Conservation (phyloP, 2,797 vertebrate genomes). For the Halcyon smyrnensis region DNA sequence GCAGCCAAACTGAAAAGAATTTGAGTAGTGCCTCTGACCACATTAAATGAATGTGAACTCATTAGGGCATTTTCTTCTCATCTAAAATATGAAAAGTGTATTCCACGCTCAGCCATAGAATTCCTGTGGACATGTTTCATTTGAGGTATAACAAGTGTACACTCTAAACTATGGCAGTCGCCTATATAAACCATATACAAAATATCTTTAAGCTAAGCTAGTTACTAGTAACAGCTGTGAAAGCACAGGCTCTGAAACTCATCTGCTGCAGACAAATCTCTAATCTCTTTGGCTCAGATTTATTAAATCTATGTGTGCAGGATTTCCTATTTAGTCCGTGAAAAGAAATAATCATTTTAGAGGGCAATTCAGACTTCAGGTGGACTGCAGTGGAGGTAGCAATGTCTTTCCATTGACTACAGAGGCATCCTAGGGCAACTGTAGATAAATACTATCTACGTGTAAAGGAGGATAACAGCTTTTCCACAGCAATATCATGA, state of each 20-base stretch:
- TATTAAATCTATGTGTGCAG: conserved; percentile 62
- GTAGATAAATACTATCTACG: neutral
- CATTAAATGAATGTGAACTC: neutral
- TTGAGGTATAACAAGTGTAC: neutral
- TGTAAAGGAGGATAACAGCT: conserved; percentile 9
- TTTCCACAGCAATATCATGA: conserved; percentile 22
- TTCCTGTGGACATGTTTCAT: neutral
- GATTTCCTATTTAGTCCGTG: conserved; percentile 51
- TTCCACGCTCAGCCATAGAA: neutral
- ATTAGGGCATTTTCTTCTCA: conserved; percentile 33
- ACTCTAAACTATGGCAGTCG: neutral
- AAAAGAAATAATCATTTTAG: conserved; percentile 60
- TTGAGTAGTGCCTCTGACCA: neutral
- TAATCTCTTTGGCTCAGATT: conserved; percentile 70
- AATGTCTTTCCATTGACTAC: neutral
- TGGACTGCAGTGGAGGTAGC: conserved; percentile 25
- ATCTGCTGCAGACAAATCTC: conserved; percentile 68
- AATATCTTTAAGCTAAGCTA: conserved; percentile 57
- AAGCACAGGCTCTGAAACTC: conserved; percentile 52
- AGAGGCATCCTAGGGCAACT: conserved; percentile 16
- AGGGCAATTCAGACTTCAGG: conserved; percentile 50
- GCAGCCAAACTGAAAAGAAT: conserved; percentile 28
- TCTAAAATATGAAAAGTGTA: neutral
- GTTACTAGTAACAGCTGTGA: conserved; percentile 65
- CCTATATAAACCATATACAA: conserved; percentile 15